Percentiles rank a stretch among this genome's conserved stretches.
Conservation (phyloP, 2,113 vertebrate species). For the Cettia cetti region DNA sequence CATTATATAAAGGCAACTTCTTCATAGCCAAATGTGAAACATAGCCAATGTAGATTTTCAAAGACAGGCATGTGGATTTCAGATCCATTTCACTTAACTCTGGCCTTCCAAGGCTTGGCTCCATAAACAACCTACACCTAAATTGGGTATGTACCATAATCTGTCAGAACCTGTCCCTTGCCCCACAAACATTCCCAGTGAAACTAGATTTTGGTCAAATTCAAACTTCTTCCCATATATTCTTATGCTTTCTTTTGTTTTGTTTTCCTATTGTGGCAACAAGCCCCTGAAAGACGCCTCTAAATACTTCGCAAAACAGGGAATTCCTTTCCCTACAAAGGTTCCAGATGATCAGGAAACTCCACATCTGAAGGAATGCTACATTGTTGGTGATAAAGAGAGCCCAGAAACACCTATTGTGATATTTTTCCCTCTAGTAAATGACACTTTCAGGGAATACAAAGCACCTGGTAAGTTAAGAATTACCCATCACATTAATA, state of each 20-base stretch:
- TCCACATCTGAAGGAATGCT: constrained; percentile 74
- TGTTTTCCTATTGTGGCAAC: background rate
- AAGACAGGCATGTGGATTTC: background rate
- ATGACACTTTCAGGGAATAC: constrained; percentile 76
- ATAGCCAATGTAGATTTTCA: background rate
- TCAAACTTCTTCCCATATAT: background rate
- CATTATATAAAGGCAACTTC: background rate
- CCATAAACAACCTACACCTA: background rate
- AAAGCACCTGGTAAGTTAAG: constrained; percentile 76
- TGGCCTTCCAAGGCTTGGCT: background rate
- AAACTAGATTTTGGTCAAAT: background rate
- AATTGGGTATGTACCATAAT: background rate
- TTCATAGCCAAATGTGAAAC: background rate
- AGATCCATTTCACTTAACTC: background rate
- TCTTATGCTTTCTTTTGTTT: background rate
- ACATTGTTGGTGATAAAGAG: constrained; percentile 67
- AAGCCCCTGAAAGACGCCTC: constrained; percentile 76
- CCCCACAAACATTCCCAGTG: background rate
- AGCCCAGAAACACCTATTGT: constrained; percentile 67
- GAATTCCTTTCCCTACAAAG: constrained; percentile 73
- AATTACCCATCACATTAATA: background rate
- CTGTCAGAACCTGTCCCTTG: background rate
- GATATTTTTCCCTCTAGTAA: constrained; percentile 76
- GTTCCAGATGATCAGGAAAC: constrained; percentile 61
- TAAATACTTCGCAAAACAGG: constrained; percentile 69